A percentile compares a stretch with the other conserved stretches of the same genome.
These are phyloP conservation scores for Solenopsis invicta DNA, from an alignment of 1,140 invertebrate species.

Conservation along the genomic window DNA sequence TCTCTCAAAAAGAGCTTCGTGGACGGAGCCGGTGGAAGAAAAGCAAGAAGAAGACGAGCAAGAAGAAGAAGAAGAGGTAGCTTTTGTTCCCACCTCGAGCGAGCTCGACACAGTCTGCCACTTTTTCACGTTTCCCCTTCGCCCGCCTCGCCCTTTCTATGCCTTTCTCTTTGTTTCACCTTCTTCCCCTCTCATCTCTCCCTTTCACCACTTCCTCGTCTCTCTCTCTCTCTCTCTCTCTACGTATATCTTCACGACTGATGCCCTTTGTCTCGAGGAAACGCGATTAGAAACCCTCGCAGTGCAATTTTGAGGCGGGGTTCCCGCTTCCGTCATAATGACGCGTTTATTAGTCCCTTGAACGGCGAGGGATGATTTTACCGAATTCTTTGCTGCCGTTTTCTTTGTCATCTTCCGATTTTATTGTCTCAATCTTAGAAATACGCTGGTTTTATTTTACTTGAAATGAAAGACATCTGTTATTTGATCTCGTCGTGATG, in stretches of 20 bases:
- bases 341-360: conserved; percentile 74
- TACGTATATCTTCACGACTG: conserved; percentile 1
- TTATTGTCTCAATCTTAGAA: conserved; percentile 24
- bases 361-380: conserved; percentile 75
- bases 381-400: conserved; percentile 72
- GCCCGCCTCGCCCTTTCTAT: background rate
- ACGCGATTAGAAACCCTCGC: conserved; percentile 77
- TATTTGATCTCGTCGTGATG: background rate
- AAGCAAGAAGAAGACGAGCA: conserved; percentile 50
- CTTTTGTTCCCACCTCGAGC: conserved; percentile 76
- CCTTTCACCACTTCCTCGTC: conserved; percentile 51
- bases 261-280: conserved; percentile 69
- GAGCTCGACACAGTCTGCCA: conserved; percentile 61
- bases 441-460: background rate
- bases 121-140: conserved; percentile 71
- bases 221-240: background rate
- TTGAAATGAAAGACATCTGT: conserved; percentile 24
- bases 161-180: conserved; percentile 56
- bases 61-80: conserved; percentile 56
- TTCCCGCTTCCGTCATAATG: conserved; percentile 80
- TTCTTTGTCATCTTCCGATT: conserved; percentile 21
- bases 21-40: conserved; percentile 37
- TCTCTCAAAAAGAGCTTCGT: conserved; percentile 13
- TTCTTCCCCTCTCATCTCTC: conserved; percentile 31
- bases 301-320: conserved; percentile 73